Evolutionary conservation across 2,888 invertebrate genomes (phyloP).

Genomic region (Tachina lurida): DNA sequence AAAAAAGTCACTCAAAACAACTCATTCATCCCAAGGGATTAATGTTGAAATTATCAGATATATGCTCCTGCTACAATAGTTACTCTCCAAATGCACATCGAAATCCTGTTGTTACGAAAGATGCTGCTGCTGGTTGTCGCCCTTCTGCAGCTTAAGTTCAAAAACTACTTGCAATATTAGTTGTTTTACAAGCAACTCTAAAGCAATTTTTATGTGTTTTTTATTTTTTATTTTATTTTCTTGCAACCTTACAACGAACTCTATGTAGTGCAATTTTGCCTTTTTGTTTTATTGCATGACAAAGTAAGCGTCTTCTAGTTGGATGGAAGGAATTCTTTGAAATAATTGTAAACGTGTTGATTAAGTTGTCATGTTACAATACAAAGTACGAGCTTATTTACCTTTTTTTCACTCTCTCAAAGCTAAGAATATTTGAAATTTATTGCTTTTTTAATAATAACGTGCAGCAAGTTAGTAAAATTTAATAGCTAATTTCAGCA

Average conservation of each 20-base stretch:
- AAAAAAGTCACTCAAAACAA: neutral
- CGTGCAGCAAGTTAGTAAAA: too few relatives aligned
- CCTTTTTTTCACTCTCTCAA: too few relatives aligned
- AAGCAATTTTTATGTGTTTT: too few relatives aligned
- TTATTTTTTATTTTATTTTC: too few relatives aligned
- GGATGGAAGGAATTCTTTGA: conserved; percentile 4
- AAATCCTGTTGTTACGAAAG: neutral
- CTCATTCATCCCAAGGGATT: conserved; percentile 7
- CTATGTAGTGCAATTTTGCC: neutral
- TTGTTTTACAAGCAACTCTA: neutral
- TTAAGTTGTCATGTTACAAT: conserved; percentile 15
- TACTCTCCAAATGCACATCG: neutral
- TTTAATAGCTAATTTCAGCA: too few relatives aligned
- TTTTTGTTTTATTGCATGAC: neutral
- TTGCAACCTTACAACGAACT: neutral
- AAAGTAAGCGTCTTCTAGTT: neutral
- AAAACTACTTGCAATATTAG: neutral
- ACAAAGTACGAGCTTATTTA: neutral
- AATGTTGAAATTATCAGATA: neutral
- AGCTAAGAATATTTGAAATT: too few relatives aligned
- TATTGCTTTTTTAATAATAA: too few relatives aligned
- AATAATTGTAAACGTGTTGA: conserved; percentile 11
- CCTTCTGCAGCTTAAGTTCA: neutral
- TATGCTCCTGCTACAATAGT: neutral
- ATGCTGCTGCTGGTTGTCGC: neutral